Evolutionary conservation across 2,888 invertebrate species (phyloP).

Genomic region (Agonopterix subpropinquella): DNA sequence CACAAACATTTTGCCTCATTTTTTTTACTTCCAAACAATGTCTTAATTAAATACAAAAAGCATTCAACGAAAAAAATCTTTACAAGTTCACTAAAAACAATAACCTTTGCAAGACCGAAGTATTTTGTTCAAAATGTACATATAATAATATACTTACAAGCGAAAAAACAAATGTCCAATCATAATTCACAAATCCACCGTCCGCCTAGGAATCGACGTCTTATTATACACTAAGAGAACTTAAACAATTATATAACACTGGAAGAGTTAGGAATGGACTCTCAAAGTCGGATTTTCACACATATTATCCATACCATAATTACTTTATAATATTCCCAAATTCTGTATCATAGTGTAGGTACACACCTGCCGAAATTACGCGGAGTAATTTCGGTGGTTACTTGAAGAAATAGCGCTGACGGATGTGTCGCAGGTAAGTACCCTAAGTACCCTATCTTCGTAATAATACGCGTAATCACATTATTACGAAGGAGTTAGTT

Average conservation of each 20-base stretch:
- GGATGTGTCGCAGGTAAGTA: too few relatives aligned
- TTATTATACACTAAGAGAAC: slow-evolving; percentile 38
- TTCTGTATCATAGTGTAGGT: too few relatives aligned
- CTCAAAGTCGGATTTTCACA: background rate
- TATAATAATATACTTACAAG: slow-evolving; percentile 65
- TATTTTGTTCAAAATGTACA: slow-evolving; percentile 67
- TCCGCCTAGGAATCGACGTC: slow-evolving; percentile 32
- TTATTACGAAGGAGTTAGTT: too few relatives aligned
- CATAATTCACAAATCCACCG: slow-evolving; percentile 38
- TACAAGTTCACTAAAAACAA: slow-evolving; percentile 54
- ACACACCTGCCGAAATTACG: too few relatives aligned
- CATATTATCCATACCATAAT: background rate
- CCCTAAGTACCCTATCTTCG: too few relatives aligned
- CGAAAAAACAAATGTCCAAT: slow-evolving; percentile 42
- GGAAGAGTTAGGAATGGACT: slow-evolving; percentile 37
- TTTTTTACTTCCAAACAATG: slow-evolving; percentile 21
- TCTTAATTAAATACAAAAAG: slow-evolving; percentile 37
- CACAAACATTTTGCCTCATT: slow-evolving; percentile 32
- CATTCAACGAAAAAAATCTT: slow-evolving; percentile 47
- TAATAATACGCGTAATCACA: too few relatives aligned
- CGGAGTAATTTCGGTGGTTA: too few relatives aligned
- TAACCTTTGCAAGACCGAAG: slow-evolving; percentile 33
- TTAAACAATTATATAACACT: slow-evolving; percentile 32
- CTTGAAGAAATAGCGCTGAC: too few relatives aligned
- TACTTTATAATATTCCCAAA: too few relatives aligned